Evolutionary conservation across 2,113 vertebrate genomes (phyloP), one percentile per base, ranked within the genome.

Genomic region (Caranx ignobilis): DNA sequence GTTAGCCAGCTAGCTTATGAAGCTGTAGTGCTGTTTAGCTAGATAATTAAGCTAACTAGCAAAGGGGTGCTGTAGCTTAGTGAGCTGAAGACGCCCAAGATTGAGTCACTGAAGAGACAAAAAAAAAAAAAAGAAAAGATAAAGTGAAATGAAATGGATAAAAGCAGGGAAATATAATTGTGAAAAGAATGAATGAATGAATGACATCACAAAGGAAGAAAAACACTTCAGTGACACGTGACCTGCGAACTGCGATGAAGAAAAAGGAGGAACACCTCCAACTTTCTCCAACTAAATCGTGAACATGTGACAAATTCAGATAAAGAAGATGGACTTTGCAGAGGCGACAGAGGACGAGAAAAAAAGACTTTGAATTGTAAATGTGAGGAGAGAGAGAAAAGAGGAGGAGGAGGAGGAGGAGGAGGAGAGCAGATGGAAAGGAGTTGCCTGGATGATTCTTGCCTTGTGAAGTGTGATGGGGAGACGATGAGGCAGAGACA

Each of bases 401-500:
- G 60, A 67, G 19, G 47, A 71, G 26, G 71, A 74, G 75, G 26
- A 71, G 26, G 71, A 74, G 75, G 26, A 67, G 19, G 47, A 71
- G 26, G 69, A 77, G 65, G 70, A 52, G 73, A 87, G 71, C 87
- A 93, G 89, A 92, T 90, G 90, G 88, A 85, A 77, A 80, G 61
- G 87, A 86, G 88, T 80, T 89, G 90, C 90, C 88, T 90, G 89
- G 84, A 71, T 85, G 89, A 92, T 85, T 92, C 77, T 89, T 63
- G 87, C 74, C 68, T 88, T 57, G 79, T 89, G 84, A 89, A 83
- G 91, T 84, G 83, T 89, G 89, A 91, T 88, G 77, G 61, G 68
- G 75, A 89, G 78, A 91, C 57, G 66, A 84, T 61, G 74, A 82
- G 56, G 81, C 71, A 85, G 45, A 77, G 55, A 86, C 57, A 57